phyloP scores from a whole-genome alignment of 2,113 vertebrate species.

The Romanogobio albipinnatus region DNA sequence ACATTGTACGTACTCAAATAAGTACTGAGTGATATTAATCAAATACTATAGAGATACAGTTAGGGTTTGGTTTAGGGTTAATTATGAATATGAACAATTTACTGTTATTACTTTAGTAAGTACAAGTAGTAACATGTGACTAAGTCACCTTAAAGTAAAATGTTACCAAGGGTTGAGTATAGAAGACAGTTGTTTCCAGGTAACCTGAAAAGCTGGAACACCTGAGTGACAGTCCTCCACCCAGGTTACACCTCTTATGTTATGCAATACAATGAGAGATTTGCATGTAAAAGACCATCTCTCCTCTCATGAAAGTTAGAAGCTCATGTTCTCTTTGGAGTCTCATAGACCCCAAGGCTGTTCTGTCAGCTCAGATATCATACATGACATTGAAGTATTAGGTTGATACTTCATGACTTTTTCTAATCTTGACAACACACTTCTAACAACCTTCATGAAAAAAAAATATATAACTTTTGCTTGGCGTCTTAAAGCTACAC shows the following conservation, averaged over 20 bases:
- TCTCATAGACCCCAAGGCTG: neutral
- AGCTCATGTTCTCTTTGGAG: neutral
- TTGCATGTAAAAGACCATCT: neutral
- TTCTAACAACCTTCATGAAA: neutral
- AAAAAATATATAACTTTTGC: no score
- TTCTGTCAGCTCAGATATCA: neutral
- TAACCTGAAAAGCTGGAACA: neutral
- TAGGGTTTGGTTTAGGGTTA: no score
- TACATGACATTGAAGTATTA: neutral
- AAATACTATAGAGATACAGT: no score
- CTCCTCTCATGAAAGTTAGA: neutral
- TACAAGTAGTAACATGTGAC: no score
- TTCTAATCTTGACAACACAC: neutral
- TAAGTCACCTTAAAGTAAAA: no score
- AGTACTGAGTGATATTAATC: no score
- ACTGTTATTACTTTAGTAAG: no score
- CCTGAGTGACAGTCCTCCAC: neutral
- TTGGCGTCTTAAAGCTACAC: no score
- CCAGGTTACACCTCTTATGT: neutral
- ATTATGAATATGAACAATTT: no score
- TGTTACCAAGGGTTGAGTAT: neutral
- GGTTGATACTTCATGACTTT: neutral
- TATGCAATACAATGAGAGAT: conserved; percentile 8
- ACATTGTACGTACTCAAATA: no score
- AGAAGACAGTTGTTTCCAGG: neutral